These are phyloP conservation scores for Lophius americanus DNA, from an alignment of 2,797 vertebrate species.

Conservation along the genomic window DNA sequence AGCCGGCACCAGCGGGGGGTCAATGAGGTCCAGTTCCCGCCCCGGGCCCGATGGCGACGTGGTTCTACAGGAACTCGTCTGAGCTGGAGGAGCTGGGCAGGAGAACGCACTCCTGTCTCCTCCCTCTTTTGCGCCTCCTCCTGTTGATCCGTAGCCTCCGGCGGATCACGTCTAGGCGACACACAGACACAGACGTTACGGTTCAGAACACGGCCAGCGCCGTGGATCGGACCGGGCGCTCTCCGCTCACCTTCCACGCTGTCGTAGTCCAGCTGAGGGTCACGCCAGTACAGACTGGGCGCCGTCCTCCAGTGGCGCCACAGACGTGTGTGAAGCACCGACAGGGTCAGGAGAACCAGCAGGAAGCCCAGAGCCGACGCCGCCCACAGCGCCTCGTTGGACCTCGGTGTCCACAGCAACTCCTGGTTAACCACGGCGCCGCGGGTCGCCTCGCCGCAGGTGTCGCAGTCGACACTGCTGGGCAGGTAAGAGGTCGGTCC, in stretches of 20 bases:
- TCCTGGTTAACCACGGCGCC: background rate
- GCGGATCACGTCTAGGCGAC: constrained; percentile 79
- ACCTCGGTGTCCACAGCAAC: constrained; percentile 75
- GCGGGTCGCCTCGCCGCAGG: constrained; percentile 25
- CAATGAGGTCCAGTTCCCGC: too few relatives aligned
- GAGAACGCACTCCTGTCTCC: constrained; percentile 75
- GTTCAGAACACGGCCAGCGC: too few relatives aligned
- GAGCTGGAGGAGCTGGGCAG: constrained; percentile 77
- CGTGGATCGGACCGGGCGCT: too few relatives aligned
- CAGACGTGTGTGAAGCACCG: constrained; percentile 88
- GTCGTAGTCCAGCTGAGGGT: constrained; percentile 82
- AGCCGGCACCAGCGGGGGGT: too few relatives aligned
- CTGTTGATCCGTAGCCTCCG: constrained; percentile 77
- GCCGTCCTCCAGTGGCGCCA: constrained; percentile 86
- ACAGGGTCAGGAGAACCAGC: constrained; percentile 85
- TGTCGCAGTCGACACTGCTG: constrained; percentile 12
- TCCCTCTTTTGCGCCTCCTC: constrained; percentile 73
- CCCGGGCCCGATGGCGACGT: too few relatives aligned
- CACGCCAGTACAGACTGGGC: constrained; percentile 88
- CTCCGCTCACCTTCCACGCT: constrained; percentile 84
- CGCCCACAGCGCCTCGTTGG: constrained; percentile 89
- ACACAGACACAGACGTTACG: constrained; percentile 10
- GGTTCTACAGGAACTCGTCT: constrained; percentile 55
- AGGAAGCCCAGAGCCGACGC: constrained; percentile 89
- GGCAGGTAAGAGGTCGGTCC: background rate